Conservation (phyloP, 2,797 vertebrate genomes). For the Sebastes miniatus region DNA sequence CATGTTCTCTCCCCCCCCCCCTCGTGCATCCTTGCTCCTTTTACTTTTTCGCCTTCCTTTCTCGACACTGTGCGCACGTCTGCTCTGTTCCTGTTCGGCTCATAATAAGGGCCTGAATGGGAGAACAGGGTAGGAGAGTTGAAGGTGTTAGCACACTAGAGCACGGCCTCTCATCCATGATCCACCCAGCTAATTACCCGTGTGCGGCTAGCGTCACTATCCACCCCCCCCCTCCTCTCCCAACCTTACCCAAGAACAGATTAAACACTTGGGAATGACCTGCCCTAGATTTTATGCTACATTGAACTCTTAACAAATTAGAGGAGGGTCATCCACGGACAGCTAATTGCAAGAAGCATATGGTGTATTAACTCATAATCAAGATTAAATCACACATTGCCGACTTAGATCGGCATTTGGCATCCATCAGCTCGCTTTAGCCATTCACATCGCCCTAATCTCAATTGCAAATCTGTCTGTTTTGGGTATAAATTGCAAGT, state of each 20-base stretch:
- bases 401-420: conserved; percentile 49
- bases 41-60: conserved; percentile 3
- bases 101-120: conserved; percentile 60
- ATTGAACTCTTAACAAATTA: conserved; percentile 85
- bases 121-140: conserved; percentile 27
- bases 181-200: conserved; percentile 75
- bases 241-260: conserved; percentile 63
- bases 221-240: no score
- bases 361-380: conserved; percentile 82
- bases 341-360: conserved; percentile 83
- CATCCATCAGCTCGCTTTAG: conserved; percentile 13
- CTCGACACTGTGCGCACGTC: background rate
- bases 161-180: conserved; percentile 67
- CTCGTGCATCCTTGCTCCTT: conserved; percentile 23
- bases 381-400: conserved; percentile 81
- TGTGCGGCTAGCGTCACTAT: conserved; percentile 30
- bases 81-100: conserved; percentile 30
- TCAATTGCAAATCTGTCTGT: conserved; percentile 23
- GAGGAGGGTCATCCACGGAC: conserved; percentile 79
- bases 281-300: conserved; percentile 83
- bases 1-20: conserved; percentile 22
- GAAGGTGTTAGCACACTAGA: conserved; percentile 65
- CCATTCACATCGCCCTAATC: conserved; percentile 1
- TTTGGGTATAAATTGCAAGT: conserved; percentile 11
- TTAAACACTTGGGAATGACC: conserved; percentile 82